Base-by-base conservation (phyloP, 1,140 invertebrate species). In the Mycetomoellerius zeteki region DNA sequence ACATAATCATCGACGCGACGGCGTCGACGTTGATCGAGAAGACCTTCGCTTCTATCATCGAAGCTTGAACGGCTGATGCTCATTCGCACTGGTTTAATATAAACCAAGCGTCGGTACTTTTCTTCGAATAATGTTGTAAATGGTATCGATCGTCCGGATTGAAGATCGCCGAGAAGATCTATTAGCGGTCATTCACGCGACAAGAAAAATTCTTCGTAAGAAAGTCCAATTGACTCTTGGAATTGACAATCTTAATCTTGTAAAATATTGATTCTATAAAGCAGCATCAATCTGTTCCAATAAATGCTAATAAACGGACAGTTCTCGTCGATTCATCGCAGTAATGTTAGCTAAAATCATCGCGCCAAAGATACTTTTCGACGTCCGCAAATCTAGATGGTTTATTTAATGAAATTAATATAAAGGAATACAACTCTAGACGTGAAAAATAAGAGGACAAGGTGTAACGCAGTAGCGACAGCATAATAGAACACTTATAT, bases 31-130 rank as follows among this genome's bases (percentile, higher is more conserved):
- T 73, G 69, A 60, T 62, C 69, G 19, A 58, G 37, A 82, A 24
- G 67, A 58, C 37, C 24, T 58, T 82, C 67, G 67, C 72, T 85
- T 54, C 73, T 56, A 33, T 88, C 80, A 69, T 82, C 43, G 52
- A 75, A 80, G 86, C 73, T 52, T 54, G n/a, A 52, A 60, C 19
- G 24, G 33, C 24, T 14, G 72, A 33, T 75, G 54, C 50, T 37
- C 37, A 43, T 69, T 52, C 60, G 85, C 58, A 77, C 60, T 89
- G 91, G 92, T 93, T 93, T 92, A 93, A 94, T 94, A 92, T 93
- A 93, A 94, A 94, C 92, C 91, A 69, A 90, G 54, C 54, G 50
- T 24, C 76, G 62, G 37, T 82, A 30, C 58, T 67, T 78, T 30
- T 19, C 33, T 52, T 67, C 56, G 67, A 58, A 47, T 16, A 65